phyloP scores from a whole-genome alignment of 1,140 invertebrate species.

The Helicoverpa armigera region DNA sequence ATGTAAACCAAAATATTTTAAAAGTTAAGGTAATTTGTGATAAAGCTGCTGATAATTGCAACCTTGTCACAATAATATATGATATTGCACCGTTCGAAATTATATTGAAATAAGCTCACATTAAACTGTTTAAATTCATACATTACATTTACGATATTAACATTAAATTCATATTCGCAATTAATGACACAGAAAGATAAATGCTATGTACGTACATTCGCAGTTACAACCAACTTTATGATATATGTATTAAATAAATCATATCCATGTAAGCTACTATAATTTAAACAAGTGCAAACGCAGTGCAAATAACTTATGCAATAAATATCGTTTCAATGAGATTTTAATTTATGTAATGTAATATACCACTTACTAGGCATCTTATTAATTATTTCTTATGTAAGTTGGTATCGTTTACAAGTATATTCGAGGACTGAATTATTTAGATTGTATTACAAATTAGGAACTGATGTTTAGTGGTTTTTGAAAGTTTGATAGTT shows the following conservation, averaged over 20 bases:
- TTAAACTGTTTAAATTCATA: no score
- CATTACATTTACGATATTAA: not conserved
- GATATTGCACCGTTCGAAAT: no score
- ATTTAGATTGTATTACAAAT: not conserved
- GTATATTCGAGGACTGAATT: not conserved
- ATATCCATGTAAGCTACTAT: not conserved
- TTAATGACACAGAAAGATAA: no score
- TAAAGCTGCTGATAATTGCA: no score
- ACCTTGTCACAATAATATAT: no score
- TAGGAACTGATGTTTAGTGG: not conserved
- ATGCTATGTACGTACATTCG: no score
- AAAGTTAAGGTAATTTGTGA: no score
- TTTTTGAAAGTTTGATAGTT: not conserved
- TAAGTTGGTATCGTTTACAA: not conserved
- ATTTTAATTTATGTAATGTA: conserved; percentile 6
- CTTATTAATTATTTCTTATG: not conserved
- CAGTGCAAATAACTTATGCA: not conserved
- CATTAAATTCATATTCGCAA: no score
- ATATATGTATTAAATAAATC: not conserved
- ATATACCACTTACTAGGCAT: conserved; percentile 2
- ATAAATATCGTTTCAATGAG: conserved; percentile 2
- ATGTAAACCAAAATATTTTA: no score
- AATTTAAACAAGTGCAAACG: not conserved
- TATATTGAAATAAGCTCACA: no score
- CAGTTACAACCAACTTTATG: no score